A percentile compares a stretch with the other conserved stretches of the same genome.
Conservation (phyloP, 2,888 invertebrate genomes). For the Cryptocephalus primarius region DNA sequence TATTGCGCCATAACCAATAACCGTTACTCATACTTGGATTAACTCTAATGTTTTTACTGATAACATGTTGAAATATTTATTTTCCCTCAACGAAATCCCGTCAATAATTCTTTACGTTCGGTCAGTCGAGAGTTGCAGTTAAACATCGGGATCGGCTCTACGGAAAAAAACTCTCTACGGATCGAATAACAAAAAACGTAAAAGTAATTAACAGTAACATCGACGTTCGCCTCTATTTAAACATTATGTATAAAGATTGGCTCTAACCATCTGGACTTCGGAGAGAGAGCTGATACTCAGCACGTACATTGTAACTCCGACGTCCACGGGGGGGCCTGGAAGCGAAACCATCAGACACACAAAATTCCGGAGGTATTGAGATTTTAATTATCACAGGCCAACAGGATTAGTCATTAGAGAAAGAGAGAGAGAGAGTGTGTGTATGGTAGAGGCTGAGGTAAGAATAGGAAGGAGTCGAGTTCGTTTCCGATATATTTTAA, state of each 20-base stretch:
- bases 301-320: slow-evolving; percentile 96
- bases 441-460: no score
- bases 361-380: no score
- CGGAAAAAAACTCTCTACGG: slow-evolving; percentile 7
- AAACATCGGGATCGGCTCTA: slow-evolving; percentile 23
- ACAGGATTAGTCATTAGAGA: no score
- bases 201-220: slow-evolving; percentile 5
- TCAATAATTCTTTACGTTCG: background rate
- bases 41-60: no score
- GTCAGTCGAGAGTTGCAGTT: slow-evolving; percentile 9
- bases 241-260: slow-evolving; percentile 1
- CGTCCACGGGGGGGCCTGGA: slow-evolving; percentile 94
- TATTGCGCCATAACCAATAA: no score
- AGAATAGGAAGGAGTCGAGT: no score
- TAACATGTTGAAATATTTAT: no score
- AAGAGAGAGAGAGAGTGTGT: no score
- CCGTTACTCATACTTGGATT: no score
- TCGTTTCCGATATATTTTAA: no score
- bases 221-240: background rate
- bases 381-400: no score
- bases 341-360: slow-evolving; percentile 35
- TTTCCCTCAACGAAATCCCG: no score
- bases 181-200: slow-evolving; percentile 11
- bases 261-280: slow-evolving; percentile 86
- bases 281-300: slow-evolving; percentile 97